phyloP scores from a whole-genome alignment of 2,797 vertebrate species.

The Phoebastria nigripes region DNA sequence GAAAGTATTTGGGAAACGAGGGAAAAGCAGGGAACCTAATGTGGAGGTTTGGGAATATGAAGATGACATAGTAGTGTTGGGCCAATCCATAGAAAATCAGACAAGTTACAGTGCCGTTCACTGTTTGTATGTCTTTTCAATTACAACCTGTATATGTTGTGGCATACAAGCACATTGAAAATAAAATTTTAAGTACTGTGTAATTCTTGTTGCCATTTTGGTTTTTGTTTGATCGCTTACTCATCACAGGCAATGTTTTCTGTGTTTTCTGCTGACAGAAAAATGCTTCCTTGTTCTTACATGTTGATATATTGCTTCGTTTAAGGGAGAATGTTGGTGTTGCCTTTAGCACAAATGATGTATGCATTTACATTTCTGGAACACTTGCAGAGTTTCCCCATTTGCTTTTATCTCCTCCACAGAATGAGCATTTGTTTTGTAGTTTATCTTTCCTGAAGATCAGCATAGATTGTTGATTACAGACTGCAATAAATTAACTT shows the following conservation, averaged over 20 bases:
- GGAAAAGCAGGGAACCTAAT: not conserved
- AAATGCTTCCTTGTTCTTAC: constrained; percentile 48
- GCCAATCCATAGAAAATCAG: not conserved
- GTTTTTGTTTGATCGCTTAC: not conserved
- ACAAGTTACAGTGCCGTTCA: not conserved
- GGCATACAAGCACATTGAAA: not conserved
- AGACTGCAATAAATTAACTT: constrained; percentile 52
- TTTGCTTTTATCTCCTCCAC: constrained; percentile 51
- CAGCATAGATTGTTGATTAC: constrained; percentile 4
- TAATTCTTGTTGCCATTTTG: not conserved
- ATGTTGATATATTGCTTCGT: constrained; percentile 35
- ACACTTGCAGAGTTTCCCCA: not conserved
- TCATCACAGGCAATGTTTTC: not conserved
- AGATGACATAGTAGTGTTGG: not conserved
- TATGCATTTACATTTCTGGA: constrained; percentile 60
- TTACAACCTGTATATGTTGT: not conserved
- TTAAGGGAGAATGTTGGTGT: constrained; percentile 3
- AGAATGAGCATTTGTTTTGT: constrained; percentile 10
- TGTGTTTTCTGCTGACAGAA: constrained; percentile 38
- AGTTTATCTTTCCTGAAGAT: constrained; percentile 47
- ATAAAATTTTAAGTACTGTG: not conserved
- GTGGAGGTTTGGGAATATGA: not conserved
- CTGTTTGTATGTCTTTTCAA: not conserved
- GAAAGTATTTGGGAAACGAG: not conserved
- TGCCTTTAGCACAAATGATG: constrained; percentile 52